Conservation (phyloP, 2,113 vertebrate genomes). For the Meles meles region DNA sequence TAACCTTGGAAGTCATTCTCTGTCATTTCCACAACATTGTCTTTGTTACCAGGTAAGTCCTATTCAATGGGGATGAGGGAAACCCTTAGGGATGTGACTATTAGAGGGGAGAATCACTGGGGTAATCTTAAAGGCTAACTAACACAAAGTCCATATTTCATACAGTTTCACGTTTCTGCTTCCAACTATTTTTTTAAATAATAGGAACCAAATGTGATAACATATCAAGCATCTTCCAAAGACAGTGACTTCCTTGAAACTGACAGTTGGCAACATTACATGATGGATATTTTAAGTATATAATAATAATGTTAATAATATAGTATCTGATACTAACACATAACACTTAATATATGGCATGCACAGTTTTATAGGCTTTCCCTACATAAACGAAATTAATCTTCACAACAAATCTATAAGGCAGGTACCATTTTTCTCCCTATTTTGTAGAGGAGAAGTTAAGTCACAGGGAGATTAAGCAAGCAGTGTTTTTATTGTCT, state of each 20-base stretch:
- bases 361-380: background rate
- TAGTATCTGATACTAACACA: background rate
- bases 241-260: background rate
- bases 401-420: background rate
- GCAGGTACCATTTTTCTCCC: background rate
- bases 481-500: background rate
- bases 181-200: background rate
- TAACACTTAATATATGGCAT: background rate
- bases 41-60: background rate
- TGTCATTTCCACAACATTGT: background rate
- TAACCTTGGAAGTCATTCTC: background rate
- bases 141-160: background rate
- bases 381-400: background rate
- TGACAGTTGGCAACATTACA: background rate
- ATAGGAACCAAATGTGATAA: background rate
- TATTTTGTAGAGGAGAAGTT: background rate
- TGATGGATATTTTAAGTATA: background rate
- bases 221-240: background rate
- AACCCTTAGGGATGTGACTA: background rate
- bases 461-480: background rate
- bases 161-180: background rate
- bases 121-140: background rate
- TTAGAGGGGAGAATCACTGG: background rate
- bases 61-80: background rate
- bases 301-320: background rate